Evolutionary conservation across 2,797 vertebrate genomes (phyloP).

Genomic region (Chelidonichthys spinosus): DNA sequence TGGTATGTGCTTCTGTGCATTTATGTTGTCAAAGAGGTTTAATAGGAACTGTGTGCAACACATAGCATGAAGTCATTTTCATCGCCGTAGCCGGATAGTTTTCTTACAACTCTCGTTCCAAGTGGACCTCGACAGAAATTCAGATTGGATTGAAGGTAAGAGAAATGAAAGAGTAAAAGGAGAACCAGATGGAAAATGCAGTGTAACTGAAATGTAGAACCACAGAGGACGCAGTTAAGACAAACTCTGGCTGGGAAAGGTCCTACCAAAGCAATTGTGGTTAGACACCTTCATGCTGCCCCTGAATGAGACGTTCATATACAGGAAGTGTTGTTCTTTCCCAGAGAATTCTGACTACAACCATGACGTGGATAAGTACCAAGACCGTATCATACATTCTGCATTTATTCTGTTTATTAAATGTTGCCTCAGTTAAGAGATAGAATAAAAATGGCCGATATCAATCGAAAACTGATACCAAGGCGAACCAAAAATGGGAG

Average conservation of each 20-base stretch:
- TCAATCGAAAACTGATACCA: not conserved
- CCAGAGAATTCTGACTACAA: not conserved
- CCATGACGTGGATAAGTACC: not conserved
- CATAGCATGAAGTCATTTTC: too few relatives aligned
- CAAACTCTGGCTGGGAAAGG: slow-evolving; percentile 45
- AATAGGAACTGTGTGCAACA: too few relatives aligned
- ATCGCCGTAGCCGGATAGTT: not conserved
- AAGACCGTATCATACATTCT: not conserved
- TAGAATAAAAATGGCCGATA: not conserved
- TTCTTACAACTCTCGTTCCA: slow-evolving; percentile 1
- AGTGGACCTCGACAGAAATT: slow-evolving; percentile 22
- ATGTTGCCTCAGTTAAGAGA: not conserved
- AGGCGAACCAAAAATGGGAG: not conserved
- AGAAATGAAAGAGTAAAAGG: slow-evolving; percentile 48
- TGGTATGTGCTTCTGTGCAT: too few relatives aligned
- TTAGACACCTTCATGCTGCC: slow-evolving; percentile 15
- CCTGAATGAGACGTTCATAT: slow-evolving; percentile 27
- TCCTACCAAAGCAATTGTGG: slow-evolving; percentile 43
- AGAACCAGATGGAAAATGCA: slow-evolving; percentile 58
- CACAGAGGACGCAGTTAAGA: slow-evolving; percentile 42
- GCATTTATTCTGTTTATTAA: not conserved
- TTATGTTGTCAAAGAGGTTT: too few relatives aligned
- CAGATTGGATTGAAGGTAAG: slow-evolving; percentile 37
- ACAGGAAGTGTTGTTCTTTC: slow-evolving; percentile 22
- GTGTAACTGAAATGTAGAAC: slow-evolving; percentile 58